Evolutionary conservation across 2,797 vertebrate genomes (phyloP).

Genomic region (Catostomus latipinnis): DNA sequence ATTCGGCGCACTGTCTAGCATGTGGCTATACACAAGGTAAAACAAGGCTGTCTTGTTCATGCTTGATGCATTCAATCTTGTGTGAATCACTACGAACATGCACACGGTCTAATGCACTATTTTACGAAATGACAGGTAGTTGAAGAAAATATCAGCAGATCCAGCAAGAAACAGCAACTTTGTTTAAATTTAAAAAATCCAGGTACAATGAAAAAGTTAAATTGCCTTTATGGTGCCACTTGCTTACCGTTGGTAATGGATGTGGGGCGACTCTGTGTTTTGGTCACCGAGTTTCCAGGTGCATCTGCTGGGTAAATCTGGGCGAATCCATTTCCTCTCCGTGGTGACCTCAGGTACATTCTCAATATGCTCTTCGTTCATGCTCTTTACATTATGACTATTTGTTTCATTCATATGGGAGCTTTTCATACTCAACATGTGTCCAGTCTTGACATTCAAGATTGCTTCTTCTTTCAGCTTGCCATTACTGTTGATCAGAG

Average conservation of each 20-base stretch:
- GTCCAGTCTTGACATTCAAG: background rate
- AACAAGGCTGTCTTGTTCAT: too few relatives aligned
- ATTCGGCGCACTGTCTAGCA: too few relatives aligned
- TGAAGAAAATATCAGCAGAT: too few relatives aligned
- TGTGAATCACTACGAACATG: too few relatives aligned
- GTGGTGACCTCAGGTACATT: slow-evolving; percentile 29
- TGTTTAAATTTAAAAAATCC: too few relatives aligned
- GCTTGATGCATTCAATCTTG: too few relatives aligned
- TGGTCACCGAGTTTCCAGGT: slow-evolving; percentile 81
- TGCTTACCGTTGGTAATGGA: slow-evolving; percentile 73
- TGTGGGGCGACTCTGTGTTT: slow-evolving; percentile 80
- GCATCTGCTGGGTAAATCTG: slow-evolving; percentile 85
- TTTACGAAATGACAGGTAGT: too few relatives aligned
- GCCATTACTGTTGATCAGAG: slow-evolving; percentile 19
- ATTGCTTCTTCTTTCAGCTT: slow-evolving; percentile 8
- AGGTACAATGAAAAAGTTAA: background rate
- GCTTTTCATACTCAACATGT: background rate
- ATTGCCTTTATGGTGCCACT: background rate
- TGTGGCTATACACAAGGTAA: too few relatives aligned
- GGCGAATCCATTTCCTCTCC: slow-evolving; percentile 83
- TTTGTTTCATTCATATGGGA: slow-evolving; percentile 23
- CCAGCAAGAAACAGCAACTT: too few relatives aligned
- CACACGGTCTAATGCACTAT: too few relatives aligned
- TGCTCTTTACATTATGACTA: background rate
- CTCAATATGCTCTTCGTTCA: background rate